phyloP scores from a whole-genome alignment of 2,888 invertebrate genomes.

The Drosophila falleni region DNA sequence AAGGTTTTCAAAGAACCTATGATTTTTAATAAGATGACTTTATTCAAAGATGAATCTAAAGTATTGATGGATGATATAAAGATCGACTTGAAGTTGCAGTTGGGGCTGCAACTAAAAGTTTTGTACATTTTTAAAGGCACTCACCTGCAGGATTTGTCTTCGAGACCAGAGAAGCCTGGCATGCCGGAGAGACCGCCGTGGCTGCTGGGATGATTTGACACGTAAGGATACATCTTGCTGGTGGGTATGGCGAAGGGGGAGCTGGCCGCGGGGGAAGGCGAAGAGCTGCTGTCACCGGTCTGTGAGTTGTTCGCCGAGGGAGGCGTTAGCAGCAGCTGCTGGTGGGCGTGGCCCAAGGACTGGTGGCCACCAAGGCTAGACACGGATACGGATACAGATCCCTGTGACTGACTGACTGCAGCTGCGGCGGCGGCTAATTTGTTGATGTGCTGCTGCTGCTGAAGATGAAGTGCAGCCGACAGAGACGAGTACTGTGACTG shows the following conservation, averaged over 20 bases:
- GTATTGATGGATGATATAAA: neutral
- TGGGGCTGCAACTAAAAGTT: neutral
- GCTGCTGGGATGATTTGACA: slow-evolving; percentile 89
- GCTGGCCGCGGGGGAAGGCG: slow-evolving; percentile 82
- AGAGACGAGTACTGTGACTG: slow-evolving; percentile 85
- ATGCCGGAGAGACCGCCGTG: slow-evolving; percentile 94
- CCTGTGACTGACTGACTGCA: slow-evolving; percentile 74
- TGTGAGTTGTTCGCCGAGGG: slow-evolving; percentile 83
- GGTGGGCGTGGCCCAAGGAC: slow-evolving; percentile 72
- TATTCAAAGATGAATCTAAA: too few relatives aligned
- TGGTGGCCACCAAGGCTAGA: slow-evolving; percentile 48
- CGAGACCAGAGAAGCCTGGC: slow-evolving; percentile 85
- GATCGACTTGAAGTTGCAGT: neutral
- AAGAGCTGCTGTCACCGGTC: slow-evolving; percentile 82
- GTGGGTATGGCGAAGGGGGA: slow-evolving; percentile 88
- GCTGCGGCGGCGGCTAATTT: slow-evolving; percentile 83
- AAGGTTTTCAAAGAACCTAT: too few relatives aligned
- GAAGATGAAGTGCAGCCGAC: slow-evolving; percentile 83
- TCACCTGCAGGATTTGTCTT: slow-evolving; percentile 86
- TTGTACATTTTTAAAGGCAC: neutral
- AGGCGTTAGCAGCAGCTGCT: slow-evolving; percentile 80
- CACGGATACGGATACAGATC: slow-evolving; percentile 54
- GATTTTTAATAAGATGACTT: too few relatives aligned
- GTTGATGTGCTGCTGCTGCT: slow-evolving; percentile 83
- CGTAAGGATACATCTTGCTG: slow-evolving; percentile 96